Conservation (phyloP, 2,888 invertebrate genomes). For the Trissonchulus latispiculum region DNA sequence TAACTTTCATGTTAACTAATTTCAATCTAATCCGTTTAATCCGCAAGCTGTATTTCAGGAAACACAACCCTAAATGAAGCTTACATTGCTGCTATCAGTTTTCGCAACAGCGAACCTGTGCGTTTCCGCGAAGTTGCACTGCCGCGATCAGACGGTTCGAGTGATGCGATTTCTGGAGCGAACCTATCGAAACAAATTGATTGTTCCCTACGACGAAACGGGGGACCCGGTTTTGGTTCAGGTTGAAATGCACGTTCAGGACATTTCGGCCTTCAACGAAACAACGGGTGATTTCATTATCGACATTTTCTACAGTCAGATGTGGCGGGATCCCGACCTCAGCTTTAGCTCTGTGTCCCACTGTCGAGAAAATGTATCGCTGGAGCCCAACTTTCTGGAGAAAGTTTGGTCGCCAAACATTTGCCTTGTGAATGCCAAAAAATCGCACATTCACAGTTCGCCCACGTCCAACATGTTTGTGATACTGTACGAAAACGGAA, state of each 20-base stretch:
- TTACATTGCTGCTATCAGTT: too few species aligned
- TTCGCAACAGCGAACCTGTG: too few species aligned
- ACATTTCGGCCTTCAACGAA: slow-evolving; percentile 1
- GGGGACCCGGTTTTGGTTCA: neutral
- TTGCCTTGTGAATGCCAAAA: slow-evolving; percentile 41
- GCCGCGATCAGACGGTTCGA: neutral
- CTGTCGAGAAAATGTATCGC: slow-evolving; percentile 4
- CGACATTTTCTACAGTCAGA: slow-evolving; percentile 7
- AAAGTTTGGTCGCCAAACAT: slow-evolving; percentile 41
- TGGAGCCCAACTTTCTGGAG: neutral
- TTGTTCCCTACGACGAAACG: neutral
- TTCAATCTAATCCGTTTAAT: too few species aligned
- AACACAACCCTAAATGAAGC: too few species aligned
- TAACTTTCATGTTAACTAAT: too few species aligned
- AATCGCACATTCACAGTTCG: slow-evolving; percentile 37
- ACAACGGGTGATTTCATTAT: slow-evolving; percentile 1
- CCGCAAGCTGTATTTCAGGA: too few species aligned
- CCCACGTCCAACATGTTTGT: slow-evolving; percentile 41
- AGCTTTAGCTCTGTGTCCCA: neutral
- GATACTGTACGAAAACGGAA: slow-evolving; percentile 37
- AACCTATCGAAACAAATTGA: neutral
- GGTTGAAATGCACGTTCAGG: slow-evolving; percentile 11
- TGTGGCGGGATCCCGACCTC: neutral
- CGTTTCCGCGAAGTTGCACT: too few species aligned
- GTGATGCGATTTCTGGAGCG: neutral